These are phyloP conservation scores for Rhinolophus ferrumequinum DNA, from an alignment of 2,113 vertebrate species.

Conservation along the genomic window DNA sequence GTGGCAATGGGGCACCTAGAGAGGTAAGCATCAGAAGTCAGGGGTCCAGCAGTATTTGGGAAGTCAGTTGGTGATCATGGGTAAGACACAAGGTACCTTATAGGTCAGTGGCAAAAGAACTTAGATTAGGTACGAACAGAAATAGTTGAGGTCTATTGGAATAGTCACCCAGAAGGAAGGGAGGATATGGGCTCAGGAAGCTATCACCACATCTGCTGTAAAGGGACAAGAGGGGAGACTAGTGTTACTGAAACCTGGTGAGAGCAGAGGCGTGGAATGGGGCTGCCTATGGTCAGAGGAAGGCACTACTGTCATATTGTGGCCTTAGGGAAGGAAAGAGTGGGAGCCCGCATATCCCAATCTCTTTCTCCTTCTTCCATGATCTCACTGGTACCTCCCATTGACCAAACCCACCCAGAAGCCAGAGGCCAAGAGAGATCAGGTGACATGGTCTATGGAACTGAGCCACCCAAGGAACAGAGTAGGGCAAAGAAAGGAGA, in stretches of 20 bases:
- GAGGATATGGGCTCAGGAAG: background rate
- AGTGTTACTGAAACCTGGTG: background rate
- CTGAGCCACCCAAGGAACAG: background rate
- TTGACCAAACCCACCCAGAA: background rate
- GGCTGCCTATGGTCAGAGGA: background rate
- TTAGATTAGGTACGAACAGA: background rate
- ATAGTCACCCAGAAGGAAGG: background rate
- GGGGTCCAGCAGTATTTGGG: background rate
- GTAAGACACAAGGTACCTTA: background rate
- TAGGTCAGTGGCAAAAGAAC: background rate
- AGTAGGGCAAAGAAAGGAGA: background rate
- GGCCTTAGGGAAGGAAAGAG: background rate
- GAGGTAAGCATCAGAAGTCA: background rate
- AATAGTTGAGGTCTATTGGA: background rate
- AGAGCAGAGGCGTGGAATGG: background rate
- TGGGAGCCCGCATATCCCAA: background rate
- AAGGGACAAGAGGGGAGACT: background rate
- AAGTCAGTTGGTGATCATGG: background rate
- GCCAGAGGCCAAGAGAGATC: background rate
- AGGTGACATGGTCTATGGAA: background rate
- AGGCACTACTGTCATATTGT: background rate
- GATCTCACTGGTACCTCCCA: background rate
- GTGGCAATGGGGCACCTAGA: fast-evolving
- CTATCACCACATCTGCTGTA: background rate
- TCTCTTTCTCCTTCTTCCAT: background rate